A percentile compares a stretch with the other conserved stretches of the same genome.
Conservation (phyloP, 1,140 invertebrate genomes). For the Cheumatopsyche charites region DNA sequence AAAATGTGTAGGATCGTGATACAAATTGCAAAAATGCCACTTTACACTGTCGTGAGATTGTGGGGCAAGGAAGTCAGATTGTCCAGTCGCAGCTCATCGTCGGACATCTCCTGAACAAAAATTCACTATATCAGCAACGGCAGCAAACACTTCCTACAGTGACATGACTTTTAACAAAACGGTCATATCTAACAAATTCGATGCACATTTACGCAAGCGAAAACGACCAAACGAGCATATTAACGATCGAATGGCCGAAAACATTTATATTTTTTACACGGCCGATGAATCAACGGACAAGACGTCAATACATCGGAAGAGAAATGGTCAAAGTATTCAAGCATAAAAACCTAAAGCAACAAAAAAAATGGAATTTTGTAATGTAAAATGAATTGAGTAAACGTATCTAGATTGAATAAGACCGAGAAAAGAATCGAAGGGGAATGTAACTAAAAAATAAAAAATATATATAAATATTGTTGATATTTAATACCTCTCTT, state of each 20-base stretch:
- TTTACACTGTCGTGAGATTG: slow-evolving; percentile 36
- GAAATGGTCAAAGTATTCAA: too few relatives aligned
- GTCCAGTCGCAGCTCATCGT: slow-evolving; percentile 29
- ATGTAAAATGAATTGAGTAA: too few relatives aligned
- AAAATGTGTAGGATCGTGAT: slow-evolving; percentile 11
- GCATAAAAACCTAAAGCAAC: too few relatives aligned
- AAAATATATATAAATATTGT: slow-evolving; percentile 47
- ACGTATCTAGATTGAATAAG: too few relatives aligned
- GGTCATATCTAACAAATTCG: too few relatives aligned
- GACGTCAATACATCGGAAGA: too few relatives aligned
- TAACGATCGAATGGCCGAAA: too few relatives aligned
- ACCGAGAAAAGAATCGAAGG: neutral
- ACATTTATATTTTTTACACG: too few relatives aligned
- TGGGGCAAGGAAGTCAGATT: slow-evolving; percentile 28
- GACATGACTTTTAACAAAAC: neutral
- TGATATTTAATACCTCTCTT: slow-evolving; percentile 58
- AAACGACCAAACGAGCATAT: too few relatives aligned
- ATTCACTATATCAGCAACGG: slow-evolving; percentile 46
- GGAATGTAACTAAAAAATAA: slow-evolving; percentile 26
- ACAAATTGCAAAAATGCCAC: slow-evolving; percentile 24
- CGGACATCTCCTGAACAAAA: slow-evolving; percentile 46
- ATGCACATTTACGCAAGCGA: too few relatives aligned
- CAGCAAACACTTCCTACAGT: slow-evolving; percentile 30
- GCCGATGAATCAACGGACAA: too few relatives aligned
- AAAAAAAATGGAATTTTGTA: too few relatives aligned